Evolutionary conservation across 2,888 invertebrate genomes (phyloP).

Genomic region (Tenthredo livida): DNA sequence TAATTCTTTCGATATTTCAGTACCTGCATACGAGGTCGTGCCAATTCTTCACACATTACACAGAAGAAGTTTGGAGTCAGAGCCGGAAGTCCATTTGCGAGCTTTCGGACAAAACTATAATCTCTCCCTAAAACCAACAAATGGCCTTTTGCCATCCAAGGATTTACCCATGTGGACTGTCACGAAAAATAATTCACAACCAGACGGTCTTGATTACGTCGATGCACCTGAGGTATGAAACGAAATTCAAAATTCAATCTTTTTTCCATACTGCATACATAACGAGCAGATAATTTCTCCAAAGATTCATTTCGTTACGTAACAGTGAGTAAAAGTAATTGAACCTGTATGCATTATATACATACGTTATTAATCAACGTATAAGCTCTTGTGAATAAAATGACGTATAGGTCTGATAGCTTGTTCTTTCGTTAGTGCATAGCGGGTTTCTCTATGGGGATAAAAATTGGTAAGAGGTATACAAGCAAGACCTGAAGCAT

Average conservation of each 20-base stretch:
- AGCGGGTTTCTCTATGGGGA: not conserved
- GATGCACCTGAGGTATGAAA: conserved; percentile 86
- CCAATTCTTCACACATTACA: conserved; percentile 83
- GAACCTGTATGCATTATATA: not conserved
- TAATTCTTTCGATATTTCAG: conserved; percentile 71
- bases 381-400: not conserved
- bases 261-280: too few relatives aligned
- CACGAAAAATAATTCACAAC: conserved; percentile 87
- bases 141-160: conserved; percentile 88
- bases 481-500: not conserved
- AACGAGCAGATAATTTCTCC: not conserved
- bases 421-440: not conserved
- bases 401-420: not conserved
- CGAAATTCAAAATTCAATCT: not conserved
- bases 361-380: not conserved
- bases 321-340: not conserved
- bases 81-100: conserved; percentile 85
- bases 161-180: conserved; percentile 91
- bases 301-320: not conserved
- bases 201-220: conserved; percentile 89
- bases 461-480: not conserved
- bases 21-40: conserved; percentile 92
- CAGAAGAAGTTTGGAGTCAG: conserved; percentile 71
- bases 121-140: conserved; percentile 87
- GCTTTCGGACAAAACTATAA: conserved; percentile 90